Base-by-base conservation (phyloP, 2,797 vertebrate genomes). In the Orestias chungarensis region DNA sequence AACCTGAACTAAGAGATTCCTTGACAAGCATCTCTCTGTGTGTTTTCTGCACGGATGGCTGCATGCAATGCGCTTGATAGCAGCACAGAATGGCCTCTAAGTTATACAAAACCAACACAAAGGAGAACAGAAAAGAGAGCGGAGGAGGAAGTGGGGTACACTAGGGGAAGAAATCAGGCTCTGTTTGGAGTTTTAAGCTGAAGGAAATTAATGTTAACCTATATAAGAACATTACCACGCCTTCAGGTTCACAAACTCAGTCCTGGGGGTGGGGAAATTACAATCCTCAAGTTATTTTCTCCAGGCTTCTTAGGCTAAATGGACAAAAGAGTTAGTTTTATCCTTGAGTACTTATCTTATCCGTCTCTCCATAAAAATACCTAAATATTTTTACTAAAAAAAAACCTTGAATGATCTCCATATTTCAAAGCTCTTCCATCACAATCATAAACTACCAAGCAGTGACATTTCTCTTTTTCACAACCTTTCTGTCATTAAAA, bases 21-120 rank as follows among this genome's bases (percentile, higher is more conserved):
- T 78, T 68, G 35, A 55, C 76, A 82, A 83, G 75, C 79, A 79
- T 66, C 31, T 71, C 86, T 78, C 61, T 88, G 82, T 83, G 68
- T 68, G 64, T 47, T 81, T 91, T 91, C 90, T 91, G 88, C 90
- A 92, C 88, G 89, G 86, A 79, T 91, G 88, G 72, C 47, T 86
- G 72, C 74, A 73, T 72, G 89, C 77, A 87, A 89, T 90, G 90
- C 87, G 88, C 81, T 84, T 81, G 86, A 86, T 83, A 80, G 74
- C 12, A 1, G 75, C 64, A 84, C 71, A 92, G 89, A 92, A 92
- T 87, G 65, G 82, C 69, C 66, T 73, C 75, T 79, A 73, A 90
- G 88, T 90, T 86, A 86, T 82, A 82, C 78, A 83, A 74, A 82
- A 88, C 84, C 82, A 87, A 71, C 54, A 88, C 86, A 88, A 76